Evolutionary conservation across 30 jellyfish, hydroid and myxozoan genomes (phyloP), one percentile per base, ranked within the genome.

Genomic region (Hydractinia echinata): DNA sequence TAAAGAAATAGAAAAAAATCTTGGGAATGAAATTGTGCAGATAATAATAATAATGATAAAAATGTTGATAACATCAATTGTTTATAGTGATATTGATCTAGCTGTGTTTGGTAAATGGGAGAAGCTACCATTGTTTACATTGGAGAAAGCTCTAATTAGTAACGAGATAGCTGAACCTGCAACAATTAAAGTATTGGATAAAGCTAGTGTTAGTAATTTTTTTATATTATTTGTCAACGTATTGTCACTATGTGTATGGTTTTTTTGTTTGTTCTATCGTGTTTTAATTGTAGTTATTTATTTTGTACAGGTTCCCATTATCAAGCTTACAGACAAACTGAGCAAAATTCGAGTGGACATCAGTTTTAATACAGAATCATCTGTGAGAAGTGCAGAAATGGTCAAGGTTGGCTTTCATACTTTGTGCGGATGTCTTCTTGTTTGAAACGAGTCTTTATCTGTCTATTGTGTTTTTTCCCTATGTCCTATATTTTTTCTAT

Each of bases 51-150:
- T n/a, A n/a, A n/a, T n/a, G n/a, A n/a, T 30, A 30, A 30, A 30
- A 30, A 30, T 30, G 44, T 30, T 30, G 44, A 30, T 30, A 30
- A 30, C 44, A 30, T 30, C 44, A 30, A 30, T 7, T 64, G 9
- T 64, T 79, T 69, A 50, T 69, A 91, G 97, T 91, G 97, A 91
- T 79, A 91, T 91, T 56, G 97, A 91, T 64, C 76, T 91, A 53
- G 97, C 84, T 51, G 97, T 91, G 55, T 91, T 91, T 82, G 97
- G 97, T 9, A 66, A 91, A 50, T 91, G 95, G 97, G 97, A 91
- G 61, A 85, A 91, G 55, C 73, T 86, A 8, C 97, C 97, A 0
- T 74, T 91, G 7, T 73, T 89, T 88, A 91, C 97, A 21, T 77
- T 91, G 4, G 96, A 91, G 66, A 91, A 74, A 73, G 97, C 94